phyloP scores from a whole-genome alignment of 2,888 invertebrate species.

The Torymus aiolomorphi region DNA sequence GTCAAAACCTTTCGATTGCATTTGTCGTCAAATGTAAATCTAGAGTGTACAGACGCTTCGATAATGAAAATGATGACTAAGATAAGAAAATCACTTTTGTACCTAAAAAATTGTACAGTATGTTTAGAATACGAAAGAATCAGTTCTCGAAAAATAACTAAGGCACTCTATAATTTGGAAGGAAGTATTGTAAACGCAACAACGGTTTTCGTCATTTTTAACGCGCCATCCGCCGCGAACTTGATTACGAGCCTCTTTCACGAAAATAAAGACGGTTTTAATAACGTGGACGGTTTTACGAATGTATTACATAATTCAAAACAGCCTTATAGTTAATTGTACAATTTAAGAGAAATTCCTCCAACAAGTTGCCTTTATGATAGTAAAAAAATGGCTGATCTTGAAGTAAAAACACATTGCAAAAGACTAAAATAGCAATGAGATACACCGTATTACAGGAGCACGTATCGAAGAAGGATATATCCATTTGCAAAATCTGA shows the following conservation, averaged over 20 bases:
- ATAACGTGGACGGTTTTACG: conserved; percentile 29
- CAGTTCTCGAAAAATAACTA: background rate
- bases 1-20: conserved; percentile 11
- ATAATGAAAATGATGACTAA: background rate
- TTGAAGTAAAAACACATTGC: conserved; percentile 16
- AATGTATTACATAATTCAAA: conserved; percentile 60
- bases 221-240: conserved; percentile 13
- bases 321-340: conserved; percentile 74
- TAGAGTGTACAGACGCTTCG: background rate
- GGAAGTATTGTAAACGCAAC: conserved; percentile 4
- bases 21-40: background rate
- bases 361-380: conserved; percentile 73
- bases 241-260: conserved; percentile 29
- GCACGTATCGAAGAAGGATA: no score
- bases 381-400: conserved; percentile 20
- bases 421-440: conserved; percentile 9
- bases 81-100: no score
- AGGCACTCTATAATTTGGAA: background rate
- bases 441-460: background rate
- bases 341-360: conserved; percentile 69
- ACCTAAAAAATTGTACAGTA: no score
- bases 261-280: conserved; percentile 26
- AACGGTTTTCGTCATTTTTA: conserved; percentile 36
- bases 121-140: background rate
- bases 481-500: no score